phyloP scores from a whole-genome alignment of 1,140 invertebrate genomes.

The Ephestia elutella region DNA sequence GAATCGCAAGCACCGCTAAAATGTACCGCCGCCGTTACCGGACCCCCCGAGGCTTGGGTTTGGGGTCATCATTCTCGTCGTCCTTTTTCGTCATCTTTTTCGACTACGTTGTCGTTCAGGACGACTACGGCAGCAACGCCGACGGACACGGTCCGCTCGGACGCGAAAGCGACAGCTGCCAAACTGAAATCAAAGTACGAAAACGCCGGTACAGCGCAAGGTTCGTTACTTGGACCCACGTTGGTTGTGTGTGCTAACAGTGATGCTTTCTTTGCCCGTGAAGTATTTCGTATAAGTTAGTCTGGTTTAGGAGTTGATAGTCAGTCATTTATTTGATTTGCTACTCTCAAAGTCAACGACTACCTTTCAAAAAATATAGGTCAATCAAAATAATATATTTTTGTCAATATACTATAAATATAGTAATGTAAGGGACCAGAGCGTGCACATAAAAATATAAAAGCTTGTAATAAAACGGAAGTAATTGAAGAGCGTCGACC shows the following conservation, averaged over 20 bases:
- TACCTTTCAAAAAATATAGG: too few species aligned
- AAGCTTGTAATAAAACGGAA: too few species aligned
- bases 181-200: conserved; percentile 69
- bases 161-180: conserved; percentile 61
- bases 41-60: conserved; percentile 58
- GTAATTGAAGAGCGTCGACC: too few species aligned
- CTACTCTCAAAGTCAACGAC: too few species aligned
- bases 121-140: conserved; percentile 31
- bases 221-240: conserved; percentile 29
- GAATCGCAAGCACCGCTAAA: conserved; percentile 25
- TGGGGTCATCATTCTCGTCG: conserved; percentile 59
- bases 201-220: conserved; percentile 64
- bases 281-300: too few species aligned
- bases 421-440: too few species aligned
- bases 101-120: conserved; percentile 57
- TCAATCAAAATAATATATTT: too few species aligned
- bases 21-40: conserved; percentile 68
- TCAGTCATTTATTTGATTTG: too few species aligned
- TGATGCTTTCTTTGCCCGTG: neutral
- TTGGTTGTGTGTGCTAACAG: conserved; percentile 4
- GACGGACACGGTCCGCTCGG: conserved; percentile 56
- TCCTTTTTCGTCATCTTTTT: conserved; percentile 58
- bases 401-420: too few species aligned
- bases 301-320: too few species aligned
- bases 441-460: too few species aligned